Percentiles rank a stretch among this genome's conserved stretches.
phyloP scores from a whole-genome alignment of 2,888 invertebrate species.

The Toxonevra muliebris region DNA sequence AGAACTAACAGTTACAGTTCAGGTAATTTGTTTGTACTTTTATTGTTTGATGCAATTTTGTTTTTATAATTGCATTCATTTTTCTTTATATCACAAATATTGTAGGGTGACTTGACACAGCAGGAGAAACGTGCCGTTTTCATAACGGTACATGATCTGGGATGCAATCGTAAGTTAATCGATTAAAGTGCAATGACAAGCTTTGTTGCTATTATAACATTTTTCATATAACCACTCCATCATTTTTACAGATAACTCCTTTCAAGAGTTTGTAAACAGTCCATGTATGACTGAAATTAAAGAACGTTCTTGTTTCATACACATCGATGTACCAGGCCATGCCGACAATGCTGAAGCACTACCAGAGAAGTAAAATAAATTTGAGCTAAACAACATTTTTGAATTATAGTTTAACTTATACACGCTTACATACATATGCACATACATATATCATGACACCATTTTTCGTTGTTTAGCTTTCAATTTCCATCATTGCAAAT shows the following conservation, averaged over 20 bases:
- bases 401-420: not conserved
- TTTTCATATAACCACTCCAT: not conserved
- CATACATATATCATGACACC: not conserved
- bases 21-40: slow-evolving; percentile 66
- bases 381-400: not conserved
- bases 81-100: not conserved
- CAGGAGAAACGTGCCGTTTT: slow-evolving; percentile 85
- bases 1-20: slow-evolving; percentile 79
- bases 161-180: slow-evolving; percentile 76
- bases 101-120: slow-evolving; percentile 81
- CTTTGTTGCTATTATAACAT: not conserved
- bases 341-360: slow-evolving; percentile 82
- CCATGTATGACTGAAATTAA: slow-evolving; percentile 87
- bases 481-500: slow-evolving; percentile 84
- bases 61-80: not conserved
- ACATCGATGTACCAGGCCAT: slow-evolving; percentile 87
- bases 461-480: slow-evolving; percentile 67
- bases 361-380: slow-evolving; percentile 72
- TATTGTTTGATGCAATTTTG: not conserved
- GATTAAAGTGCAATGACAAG: not conserved
- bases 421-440: not conserved
- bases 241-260: slow-evolving; percentile 73
- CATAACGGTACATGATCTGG: slow-evolving; percentile 88
- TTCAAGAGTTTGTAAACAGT: slow-evolving; percentile 83
- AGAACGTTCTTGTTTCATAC: slow-evolving; percentile 85